Conservation (phyloP, 2,113 vertebrate species). For the Ginglymostoma cirratum region DNA sequence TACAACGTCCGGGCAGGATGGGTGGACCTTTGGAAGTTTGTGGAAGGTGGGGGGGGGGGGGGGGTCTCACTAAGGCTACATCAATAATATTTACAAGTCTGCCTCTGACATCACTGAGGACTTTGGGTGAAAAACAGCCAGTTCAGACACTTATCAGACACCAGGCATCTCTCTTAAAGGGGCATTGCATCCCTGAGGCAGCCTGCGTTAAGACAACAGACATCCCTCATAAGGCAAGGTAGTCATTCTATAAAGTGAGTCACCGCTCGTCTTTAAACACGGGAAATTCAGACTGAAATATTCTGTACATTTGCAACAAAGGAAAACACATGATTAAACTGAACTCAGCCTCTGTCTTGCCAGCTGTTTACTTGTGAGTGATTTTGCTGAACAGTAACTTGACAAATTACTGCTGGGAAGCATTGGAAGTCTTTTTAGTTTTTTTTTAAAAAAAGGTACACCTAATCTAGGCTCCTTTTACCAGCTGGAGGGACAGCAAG, state of each 20-base stretch:
- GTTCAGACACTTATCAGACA: neutral
- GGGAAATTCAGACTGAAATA: neutral
- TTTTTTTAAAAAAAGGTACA: too few relatives aligned
- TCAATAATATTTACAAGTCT: constrained; percentile 36
- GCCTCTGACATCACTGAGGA: constrained; percentile 20
- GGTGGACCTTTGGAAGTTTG: neutral
- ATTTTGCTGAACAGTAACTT: neutral
- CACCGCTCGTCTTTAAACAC: neutral
- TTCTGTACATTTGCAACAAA: neutral
- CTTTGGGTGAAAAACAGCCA: neutral
- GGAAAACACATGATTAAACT: neutral
- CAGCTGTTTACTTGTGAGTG: neutral
- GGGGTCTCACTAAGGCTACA: neutral
- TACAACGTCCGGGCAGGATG: neutral
- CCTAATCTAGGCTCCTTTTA: neutral
- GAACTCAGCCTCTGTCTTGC: neutral
- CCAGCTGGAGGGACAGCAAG: neutral
- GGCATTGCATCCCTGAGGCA: neutral
- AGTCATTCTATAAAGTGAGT: neutral
- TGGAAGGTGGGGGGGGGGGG: neutral
- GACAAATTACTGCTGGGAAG: neutral
- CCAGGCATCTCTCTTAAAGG: neutral
- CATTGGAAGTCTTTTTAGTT: neutral
- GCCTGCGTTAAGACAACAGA: neutral
- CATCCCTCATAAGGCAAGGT: neutral